Evolutionary conservation across 2,888 invertebrate genomes (phyloP), one percentile per base, ranked within the genome.

Genomic region (Caenorhabditis drosophilae): DNA sequence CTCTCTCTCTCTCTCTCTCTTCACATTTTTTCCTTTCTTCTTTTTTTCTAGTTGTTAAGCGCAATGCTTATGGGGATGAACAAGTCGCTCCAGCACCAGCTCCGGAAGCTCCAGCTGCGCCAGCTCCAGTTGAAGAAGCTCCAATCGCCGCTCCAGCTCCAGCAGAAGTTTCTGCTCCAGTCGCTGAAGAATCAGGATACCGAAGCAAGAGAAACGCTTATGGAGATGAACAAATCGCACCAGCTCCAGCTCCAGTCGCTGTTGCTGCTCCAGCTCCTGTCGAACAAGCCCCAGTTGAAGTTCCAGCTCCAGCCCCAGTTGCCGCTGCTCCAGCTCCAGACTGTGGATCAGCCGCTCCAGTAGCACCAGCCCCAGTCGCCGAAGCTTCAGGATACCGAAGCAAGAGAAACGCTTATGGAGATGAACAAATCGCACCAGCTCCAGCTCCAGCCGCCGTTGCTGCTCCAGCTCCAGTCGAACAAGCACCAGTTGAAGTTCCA

Each of bases 331-430:
- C 52, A 36, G 59, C 59, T 15, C 40, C 38, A 27, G 61, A n/a
- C 26, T 16, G 35, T 7, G 16, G 35, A 11, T 25, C 42, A 7
- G n/a, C 46, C 22, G 12, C 38, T 12, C 20, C 47, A 16, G 12
- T 48, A 9, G 55, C 35, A 6, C 50, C 50, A 38, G 45, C 45
- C 20, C 61, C 54, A 52, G 53, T 34, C 16, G 51, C 61, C 36
- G 23, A 38, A 20, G 53, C 23, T n/a, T 54, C 56, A 12, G 69
- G 63, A 60, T 69, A 67, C 62, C 50, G 67, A 38, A 48, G 46
- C 62, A 67, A 70, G 56, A 63, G 70, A 45, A 70, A 67, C 67
- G 49, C 55, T 34, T 72, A 72, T 44, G 72, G 72, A 61, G 72
- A 72, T 31, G 73, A 73, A 38, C 54, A 60, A 44, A 64, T 73